phyloP scores from a whole-genome alignment of 1,140 invertebrate species.

The Venustaconcha ellipsiformis region DNA sequence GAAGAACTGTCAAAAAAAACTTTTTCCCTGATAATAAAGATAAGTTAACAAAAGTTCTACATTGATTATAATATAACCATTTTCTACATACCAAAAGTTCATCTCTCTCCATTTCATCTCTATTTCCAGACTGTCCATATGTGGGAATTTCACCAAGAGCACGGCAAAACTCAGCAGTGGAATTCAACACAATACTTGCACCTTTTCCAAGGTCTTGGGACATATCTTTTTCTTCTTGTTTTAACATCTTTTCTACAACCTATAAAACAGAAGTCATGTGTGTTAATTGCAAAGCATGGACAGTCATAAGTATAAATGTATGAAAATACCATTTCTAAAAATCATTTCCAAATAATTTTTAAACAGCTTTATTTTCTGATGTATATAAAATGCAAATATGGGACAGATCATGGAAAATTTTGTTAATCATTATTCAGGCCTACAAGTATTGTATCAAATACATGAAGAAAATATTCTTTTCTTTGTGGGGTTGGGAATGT shows the following conservation, averaged over 20 bases:
- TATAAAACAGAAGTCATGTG: neutral
- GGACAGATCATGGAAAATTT: no score
- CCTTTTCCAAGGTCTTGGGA: constrained; percentile 8
- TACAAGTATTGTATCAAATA: no score
- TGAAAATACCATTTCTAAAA: no score
- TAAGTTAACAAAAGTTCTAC: neutral
- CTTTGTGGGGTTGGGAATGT: no score
- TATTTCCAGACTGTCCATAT: constrained; percentile 78
- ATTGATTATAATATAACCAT: neutral
- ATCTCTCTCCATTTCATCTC: constrained; percentile 80
- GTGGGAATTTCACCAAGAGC: constrained; percentile 95
- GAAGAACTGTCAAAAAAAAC: no score
- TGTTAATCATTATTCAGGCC: no score
- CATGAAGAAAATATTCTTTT: no score
- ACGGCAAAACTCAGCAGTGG: constrained; percentile 97
- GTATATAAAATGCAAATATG: no score
- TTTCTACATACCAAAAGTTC: constrained; percentile 79
- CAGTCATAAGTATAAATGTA: no score
- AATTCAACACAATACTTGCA: constrained; percentile 84
- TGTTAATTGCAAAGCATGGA: neutral
- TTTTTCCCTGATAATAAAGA: no score
- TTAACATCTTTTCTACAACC: constrained; percentile 25
- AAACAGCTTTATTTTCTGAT: no score
- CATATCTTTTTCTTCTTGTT: constrained; percentile 1
- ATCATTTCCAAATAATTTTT: no score